Base-by-base conservation (phyloP, 2,888 invertebrate genomes). In the Hyalella azteca region DNA sequence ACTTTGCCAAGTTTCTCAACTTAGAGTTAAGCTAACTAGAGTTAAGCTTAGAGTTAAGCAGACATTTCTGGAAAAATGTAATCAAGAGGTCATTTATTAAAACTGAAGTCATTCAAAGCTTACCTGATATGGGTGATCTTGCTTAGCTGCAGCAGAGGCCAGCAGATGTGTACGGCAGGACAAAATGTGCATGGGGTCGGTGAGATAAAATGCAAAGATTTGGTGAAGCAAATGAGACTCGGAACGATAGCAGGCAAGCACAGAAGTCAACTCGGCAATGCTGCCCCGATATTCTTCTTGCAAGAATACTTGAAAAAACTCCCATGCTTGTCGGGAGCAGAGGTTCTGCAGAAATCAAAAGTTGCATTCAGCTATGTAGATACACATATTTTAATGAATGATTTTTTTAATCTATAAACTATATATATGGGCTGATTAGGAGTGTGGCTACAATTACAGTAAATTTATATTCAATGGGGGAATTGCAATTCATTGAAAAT, bases 101-200 rank as follows among this genome's bases (percentile, higher is more conserved):
- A n/a, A n/a, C n/a, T n/a, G n/a, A n/a, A n/a, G n/a, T n/a, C 5
- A 13, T 54, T 50, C 50, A 2, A 1, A 50, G n/a, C 45, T 60
- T 40, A 83, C 83, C 81, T 83, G 82, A 54, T 84, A 84, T 22
- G 84, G 84, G 78, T 84, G 84, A 19, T 79, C 49, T 45, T 73
- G 59, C 26, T 79, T 79, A 32, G 78, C 78, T 40, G 79, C 78
- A 54, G 80, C 81, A 41, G 82, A 78, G 48, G 84, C 82, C 5
- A 84, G 81, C 22, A 84, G 79, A 49, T 82, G 84, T 54, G 80
- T 79, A 40, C 81, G 78, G 39, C 84, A 84, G 54, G 81, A 81
- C n/a, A 84, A 77, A 39, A 82, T 54, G 77, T 82, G 81, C 45
- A 82, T 79, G 40, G 80, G 78, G 41, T 84, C 84, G 41, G 79